Evolutionary conservation across 2,113 vertebrate species (phyloP).

Genomic region (Melanostigma gelatinosum): DNA sequence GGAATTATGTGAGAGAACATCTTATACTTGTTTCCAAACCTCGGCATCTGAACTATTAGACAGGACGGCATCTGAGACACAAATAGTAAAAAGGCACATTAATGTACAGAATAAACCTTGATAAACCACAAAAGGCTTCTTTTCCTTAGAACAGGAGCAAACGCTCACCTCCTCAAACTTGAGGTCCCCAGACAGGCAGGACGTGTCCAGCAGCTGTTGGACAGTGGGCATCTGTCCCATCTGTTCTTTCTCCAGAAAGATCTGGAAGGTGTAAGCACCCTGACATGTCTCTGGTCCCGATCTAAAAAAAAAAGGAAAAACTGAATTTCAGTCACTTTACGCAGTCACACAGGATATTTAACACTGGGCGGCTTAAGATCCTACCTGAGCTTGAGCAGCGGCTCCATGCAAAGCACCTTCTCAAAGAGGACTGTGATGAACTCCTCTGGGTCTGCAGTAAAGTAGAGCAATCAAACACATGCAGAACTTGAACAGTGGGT

Average conservation of each 20-base stretch:
- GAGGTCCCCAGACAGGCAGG: slow-evolving; percentile 81
- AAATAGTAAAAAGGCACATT: background rate
- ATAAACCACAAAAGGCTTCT: background rate
- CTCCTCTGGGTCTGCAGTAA: slow-evolving; percentile 83
- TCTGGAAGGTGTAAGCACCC: slow-evolving; percentile 84
- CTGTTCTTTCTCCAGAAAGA: slow-evolving; percentile 84
- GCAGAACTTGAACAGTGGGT: background rate
- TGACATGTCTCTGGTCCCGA: slow-evolving; percentile 74
- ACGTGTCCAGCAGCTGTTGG: slow-evolving; percentile 84
- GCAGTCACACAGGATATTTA: background rate
- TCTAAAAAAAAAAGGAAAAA: slow-evolving; percentile 54
- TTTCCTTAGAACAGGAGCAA: background rate
- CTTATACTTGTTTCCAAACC: slow-evolving; percentile 87
- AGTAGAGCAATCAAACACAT: background rate
- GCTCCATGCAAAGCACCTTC: slow-evolving; percentile 79
- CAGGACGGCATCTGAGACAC: slow-evolving; percentile 79
- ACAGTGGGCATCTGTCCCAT: slow-evolving; percentile 79
- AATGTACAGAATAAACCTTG: background rate
- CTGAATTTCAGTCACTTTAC: background rate
- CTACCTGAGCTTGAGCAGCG: slow-evolving; percentile 84
- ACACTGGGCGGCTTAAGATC: background rate
- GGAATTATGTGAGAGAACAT: slow-evolving; percentile 87
- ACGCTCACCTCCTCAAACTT: slow-evolving; percentile 83
- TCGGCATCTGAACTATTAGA: slow-evolving; percentile 86
- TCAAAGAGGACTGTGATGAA: slow-evolving; percentile 84